Evolutionary conservation across 2,888 invertebrate genomes (phyloP), one percentile per base, ranked within the genome.

Genomic region (Lordiphosa fenestrarum): DNA sequence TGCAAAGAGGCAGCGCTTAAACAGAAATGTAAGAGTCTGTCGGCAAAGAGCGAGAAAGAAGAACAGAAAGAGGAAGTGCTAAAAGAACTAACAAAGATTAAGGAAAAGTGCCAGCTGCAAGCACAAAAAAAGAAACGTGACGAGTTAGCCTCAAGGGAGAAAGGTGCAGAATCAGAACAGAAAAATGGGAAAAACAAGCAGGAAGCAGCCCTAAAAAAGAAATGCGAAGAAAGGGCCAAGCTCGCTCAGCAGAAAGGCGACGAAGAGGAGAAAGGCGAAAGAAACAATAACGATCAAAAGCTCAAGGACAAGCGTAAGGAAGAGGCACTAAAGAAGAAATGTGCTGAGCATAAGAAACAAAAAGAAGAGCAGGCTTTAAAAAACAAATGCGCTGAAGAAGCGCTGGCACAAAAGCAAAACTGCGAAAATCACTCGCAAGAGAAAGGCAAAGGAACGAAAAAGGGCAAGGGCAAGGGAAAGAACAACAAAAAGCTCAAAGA

Each of bases 11-110:
- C 13, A 3, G 41, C 35, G 7, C 23, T 41, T 10, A 42, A 41
- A 4, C 21, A 35, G 2, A 25, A 51, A 36, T 51, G 51, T 40
- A 15, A 12, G 35, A 42, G 23, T 9, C 2, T 51, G 7, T 10
- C 39, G 0, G 10, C 39, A 9, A 37, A 37, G 5, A 13, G 9
- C 0, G 12, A 37, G 3, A 13, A 46, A 10, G 23, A 10, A 4
- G 23, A 12, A 9, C 9, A 12, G 3, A 9, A 36, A 7, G 21
- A 12, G 19, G 10, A 35, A 12, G 6, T 3, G 25, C 25, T 1
- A 10, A 39, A 10, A 6, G 4, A 15, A 6, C 7, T 6, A 3
- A 39, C 6, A 30, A 23, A 10, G 25, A 48, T 10, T 3, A 23
- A 23, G 39, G 30, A 49, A 15, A 38, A 49, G 15, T 12, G 19